Conservation (phyloP, 2,888 invertebrate species). For the Papilio protenor region DNA sequence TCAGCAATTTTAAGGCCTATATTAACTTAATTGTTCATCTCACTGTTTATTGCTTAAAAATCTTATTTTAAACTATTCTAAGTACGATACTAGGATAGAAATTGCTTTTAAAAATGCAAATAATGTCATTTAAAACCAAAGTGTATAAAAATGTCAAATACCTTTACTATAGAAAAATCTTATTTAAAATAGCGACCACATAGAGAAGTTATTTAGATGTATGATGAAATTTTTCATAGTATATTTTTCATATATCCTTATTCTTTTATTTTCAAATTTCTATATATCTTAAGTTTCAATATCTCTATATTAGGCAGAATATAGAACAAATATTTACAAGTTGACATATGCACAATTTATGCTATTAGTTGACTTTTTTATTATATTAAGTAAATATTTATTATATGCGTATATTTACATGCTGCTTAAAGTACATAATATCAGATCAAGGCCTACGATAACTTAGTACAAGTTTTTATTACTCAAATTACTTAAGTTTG, state of each 20-base stretch:
- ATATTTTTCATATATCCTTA: not conserved
- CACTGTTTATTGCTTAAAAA: not conserved
- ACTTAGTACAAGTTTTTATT: too few species aligned
- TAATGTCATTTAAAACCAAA: too few species aligned
- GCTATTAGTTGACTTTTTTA: not conserved
- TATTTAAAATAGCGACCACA: too few species aligned
- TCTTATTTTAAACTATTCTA: not conserved
- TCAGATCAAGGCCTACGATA: not conserved
- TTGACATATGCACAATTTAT: not conserved
- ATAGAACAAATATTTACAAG: not conserved
- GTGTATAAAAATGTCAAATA: too few species aligned
- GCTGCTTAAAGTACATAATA: not conserved
- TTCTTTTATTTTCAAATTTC: not conserved
- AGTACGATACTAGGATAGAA: too few species aligned
- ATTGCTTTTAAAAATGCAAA: too few species aligned
- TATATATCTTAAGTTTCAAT: too few species aligned
- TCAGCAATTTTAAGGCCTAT: constrained; percentile 7
- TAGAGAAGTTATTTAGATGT: too few species aligned
- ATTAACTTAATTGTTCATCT: not conserved
- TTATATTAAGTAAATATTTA: not conserved
- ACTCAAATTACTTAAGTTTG: too few species aligned
- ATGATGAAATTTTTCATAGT: too few species aligned
- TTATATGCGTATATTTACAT: constrained; percentile 8
- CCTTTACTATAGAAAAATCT: too few species aligned
- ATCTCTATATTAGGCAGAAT: not conserved